Evolutionary conservation across 2,113 vertebrate species (phyloP), one percentile per base, ranked within the genome.

Genomic region (Clarias batrachus): DNA sequence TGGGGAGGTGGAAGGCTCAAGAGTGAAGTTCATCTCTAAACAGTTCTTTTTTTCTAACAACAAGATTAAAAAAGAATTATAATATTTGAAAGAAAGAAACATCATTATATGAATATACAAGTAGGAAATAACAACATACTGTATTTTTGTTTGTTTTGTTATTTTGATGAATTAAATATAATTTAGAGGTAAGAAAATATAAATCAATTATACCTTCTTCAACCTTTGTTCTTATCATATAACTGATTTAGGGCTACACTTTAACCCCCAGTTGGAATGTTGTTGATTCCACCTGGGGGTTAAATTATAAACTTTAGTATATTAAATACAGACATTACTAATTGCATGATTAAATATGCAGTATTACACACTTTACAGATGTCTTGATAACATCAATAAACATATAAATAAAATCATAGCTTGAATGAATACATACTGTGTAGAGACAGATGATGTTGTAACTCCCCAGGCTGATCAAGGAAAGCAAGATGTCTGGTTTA

Each of bases 21-120:
- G 19, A 30, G 88, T 83, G 63, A 74, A 11, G 48, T 89, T 86
- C 85, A 89, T 89, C 82, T 84, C 3, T 52, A 52, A 8, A 57
- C 63, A n/a, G 62, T 41, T 41, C 30, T 13, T 60, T 16, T 21
- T 21, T 25, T 85, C 11, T 25, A 74, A 54, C 16, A 12, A 65
- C 25, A 54, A 56, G 3, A 77, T 78, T 33, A 30, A 78, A 78
- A 25, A 68, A 2, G 10, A 4, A 60, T 33, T 68, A 25, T 60
- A 52, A 62, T 66, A 30, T 56, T 5, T 68, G 81, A 1, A 86
- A 79, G 10, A 86, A n/a, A 76, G 37, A 62, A 11, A 41, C 27
- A 54, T 65, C 41, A n/a, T 84, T 5, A 63, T 27, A 68, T 10
- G 13, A 27, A 27, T 21, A 54, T 68, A 68, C 68, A 54, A 21